These are phyloP conservation scores for Platycheirus albimanus DNA, from an alignment of 2,888 invertebrate genomes.

Conservation along the genomic window DNA sequence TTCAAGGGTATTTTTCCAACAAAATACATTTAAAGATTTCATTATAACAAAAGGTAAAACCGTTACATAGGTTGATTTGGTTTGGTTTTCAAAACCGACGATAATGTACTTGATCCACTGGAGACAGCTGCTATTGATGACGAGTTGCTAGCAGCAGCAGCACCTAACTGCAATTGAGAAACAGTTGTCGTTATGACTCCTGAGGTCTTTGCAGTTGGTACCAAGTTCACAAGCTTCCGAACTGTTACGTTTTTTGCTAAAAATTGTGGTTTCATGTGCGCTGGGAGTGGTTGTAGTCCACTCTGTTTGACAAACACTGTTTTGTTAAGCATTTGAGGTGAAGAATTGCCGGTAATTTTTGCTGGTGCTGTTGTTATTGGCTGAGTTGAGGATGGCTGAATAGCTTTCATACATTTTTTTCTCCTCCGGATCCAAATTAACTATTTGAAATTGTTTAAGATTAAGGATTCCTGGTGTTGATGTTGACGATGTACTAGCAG, in stretches of 20 bases:
- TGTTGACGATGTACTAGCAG: constrained; percentile 33
- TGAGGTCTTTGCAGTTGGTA: constrained; percentile 75
- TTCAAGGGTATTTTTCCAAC: constrained; percentile 2
- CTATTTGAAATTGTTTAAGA: constrained; percentile 77
- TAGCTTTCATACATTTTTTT: constrained; percentile 54
- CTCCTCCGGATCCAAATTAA: constrained; percentile 68
- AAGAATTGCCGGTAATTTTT: neutral
- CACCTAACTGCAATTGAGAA: constrained; percentile 68
- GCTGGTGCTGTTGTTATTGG: neutral
- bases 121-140: constrained; percentile 28
- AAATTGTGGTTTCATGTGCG: constrained; percentile 76
- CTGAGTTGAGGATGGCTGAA: neutral
- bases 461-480: constrained; percentile 75
- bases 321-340: constrained; percentile 65
- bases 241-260: constrained; percentile 79
- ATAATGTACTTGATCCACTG: constrained; percentile 37
- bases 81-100: constrained; percentile 31
- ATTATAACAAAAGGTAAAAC: neutral
- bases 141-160: constrained; percentile 49
- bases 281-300: constrained; percentile 76
- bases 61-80: neutral
- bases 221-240: constrained; percentile 78
- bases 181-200: constrained; percentile 71
- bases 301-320: constrained; percentile 78
- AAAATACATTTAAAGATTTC: constrained; percentile 2